Percentiles rank a stretch among this genome's conserved stretches.
Conservation (phyloP, 2,797 vertebrate genomes). For the Serranus cabrilla region DNA sequence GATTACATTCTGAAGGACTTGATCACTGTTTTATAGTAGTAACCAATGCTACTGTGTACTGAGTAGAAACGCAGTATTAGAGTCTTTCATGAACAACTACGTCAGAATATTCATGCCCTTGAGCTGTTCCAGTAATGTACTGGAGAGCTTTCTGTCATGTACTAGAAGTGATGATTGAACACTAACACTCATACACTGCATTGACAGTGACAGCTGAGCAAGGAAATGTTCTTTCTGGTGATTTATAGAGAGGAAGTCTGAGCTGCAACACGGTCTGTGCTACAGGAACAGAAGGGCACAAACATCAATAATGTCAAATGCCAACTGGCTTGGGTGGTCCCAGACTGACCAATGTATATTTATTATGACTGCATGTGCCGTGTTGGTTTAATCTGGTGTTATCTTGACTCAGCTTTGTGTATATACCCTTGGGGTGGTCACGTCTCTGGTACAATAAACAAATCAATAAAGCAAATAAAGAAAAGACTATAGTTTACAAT, state of each 20-base stretch:
- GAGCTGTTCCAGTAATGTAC: slow-evolving; percentile 18
- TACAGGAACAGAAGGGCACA: slow-evolving; percentile 42
- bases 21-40: background rate
- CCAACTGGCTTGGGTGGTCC: slow-evolving; percentile 11
- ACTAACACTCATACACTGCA: slow-evolving; percentile 25
- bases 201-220: slow-evolving; percentile 44
- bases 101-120: background rate
- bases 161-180: slow-evolving; percentile 40
- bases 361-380: background rate
- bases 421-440: no score
- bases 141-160: slow-evolving; percentile 17
- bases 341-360: background rate
- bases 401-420: background rate
- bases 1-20: background rate
- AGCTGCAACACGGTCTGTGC: slow-evolving; percentile 26
- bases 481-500: background rate
- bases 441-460: background rate
- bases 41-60: background rate
- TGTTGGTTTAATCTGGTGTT: background rate
- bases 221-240: slow-evolving; percentile 42
- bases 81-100: background rate
- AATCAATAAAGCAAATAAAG: background rate
- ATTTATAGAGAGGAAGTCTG: slow-evolving; percentile 40
- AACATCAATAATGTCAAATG: slow-evolving; percentile 41
- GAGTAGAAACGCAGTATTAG: background rate